Conservation (phyloP, 2,113 vertebrate genomes). For the Eublepharis macularius region DNA sequence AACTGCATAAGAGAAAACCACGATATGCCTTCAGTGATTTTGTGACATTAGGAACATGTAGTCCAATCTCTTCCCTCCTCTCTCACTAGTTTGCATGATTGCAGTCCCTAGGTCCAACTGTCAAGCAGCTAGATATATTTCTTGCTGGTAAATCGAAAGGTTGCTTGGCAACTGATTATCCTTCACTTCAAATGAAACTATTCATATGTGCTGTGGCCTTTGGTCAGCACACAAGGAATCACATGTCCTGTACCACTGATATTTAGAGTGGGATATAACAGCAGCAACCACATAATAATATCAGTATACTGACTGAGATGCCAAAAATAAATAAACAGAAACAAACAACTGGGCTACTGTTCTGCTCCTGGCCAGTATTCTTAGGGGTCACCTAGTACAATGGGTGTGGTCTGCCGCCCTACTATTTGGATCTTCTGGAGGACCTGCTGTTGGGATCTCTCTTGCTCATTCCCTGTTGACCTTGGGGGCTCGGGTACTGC, state of each 20-base stretch:
- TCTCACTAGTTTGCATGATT: neutral
- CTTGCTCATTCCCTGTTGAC: too few relatives aligned
- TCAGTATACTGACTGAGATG: too few relatives aligned
- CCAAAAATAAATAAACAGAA: too few relatives aligned
- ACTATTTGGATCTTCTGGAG: too few relatives aligned
- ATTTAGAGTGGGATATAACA: neutral
- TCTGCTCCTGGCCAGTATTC: too few relatives aligned
- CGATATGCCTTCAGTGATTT: neutral
- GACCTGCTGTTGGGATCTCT: too few relatives aligned
- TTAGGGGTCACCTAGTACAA: too few relatives aligned
- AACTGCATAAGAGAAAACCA: neutral
- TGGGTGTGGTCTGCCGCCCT: too few relatives aligned
- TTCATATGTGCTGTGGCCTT: neutral
- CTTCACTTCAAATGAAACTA: neutral
- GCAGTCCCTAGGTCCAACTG: neutral
- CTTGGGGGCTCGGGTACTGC: neutral
- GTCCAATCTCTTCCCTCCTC: neutral
- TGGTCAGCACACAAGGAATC: neutral
- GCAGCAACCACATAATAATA: neutral
- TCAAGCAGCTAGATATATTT: neutral
- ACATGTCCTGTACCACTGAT: neutral
- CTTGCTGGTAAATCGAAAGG: neutral
- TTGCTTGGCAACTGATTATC: conserved; percentile 17
- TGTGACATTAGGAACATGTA: neutral
- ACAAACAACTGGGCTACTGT: too few relatives aligned